Conservation (phyloP, 2,797 vertebrate species). For the Tolypeutes matacus region DNA sequence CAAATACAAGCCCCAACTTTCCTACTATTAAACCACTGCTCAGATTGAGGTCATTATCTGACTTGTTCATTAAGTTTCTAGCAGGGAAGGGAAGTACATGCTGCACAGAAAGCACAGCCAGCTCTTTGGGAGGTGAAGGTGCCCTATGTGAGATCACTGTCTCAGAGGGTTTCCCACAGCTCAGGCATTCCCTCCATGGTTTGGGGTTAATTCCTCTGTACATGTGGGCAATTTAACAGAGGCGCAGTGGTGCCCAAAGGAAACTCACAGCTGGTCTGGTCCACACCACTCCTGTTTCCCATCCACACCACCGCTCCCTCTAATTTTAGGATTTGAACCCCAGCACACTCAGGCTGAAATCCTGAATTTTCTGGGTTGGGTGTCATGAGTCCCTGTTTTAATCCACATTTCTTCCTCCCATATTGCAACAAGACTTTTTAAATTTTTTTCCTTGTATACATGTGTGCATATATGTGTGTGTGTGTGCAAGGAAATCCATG, state of each 20-base stretch:
- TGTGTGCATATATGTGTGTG: too few relatives aligned
- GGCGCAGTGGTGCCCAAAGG: not conserved
- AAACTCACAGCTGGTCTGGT: rapidly evolving
- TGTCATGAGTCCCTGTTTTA: not conserved
- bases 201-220: not conserved
- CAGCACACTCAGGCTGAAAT: rapidly evolving
- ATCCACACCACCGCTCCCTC: rapidly evolving
- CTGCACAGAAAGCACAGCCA: not conserved
- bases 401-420: not conserved
- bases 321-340: too few relatives aligned
- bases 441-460: too few relatives aligned
- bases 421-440: too few relatives aligned
- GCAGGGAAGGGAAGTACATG: not conserved
- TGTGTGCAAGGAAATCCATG: too few relatives aligned
- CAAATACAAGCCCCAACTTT: rapidly evolving
- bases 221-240: rapidly evolving
- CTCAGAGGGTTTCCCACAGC: rapidly evolving
- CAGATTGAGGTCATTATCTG: not conserved
- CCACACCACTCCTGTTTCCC: not conserved
- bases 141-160: rapidly evolving
- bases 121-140: not conserved
- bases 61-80: rapidly evolving
- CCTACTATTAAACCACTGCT: rapidly evolving
- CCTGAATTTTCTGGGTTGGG: not conserved
- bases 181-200: not conserved